These are phyloP conservation scores for Vanessa tameamea DNA, from an alignment of 1,140 invertebrate genomes.

Conservation along the genomic window DNA sequence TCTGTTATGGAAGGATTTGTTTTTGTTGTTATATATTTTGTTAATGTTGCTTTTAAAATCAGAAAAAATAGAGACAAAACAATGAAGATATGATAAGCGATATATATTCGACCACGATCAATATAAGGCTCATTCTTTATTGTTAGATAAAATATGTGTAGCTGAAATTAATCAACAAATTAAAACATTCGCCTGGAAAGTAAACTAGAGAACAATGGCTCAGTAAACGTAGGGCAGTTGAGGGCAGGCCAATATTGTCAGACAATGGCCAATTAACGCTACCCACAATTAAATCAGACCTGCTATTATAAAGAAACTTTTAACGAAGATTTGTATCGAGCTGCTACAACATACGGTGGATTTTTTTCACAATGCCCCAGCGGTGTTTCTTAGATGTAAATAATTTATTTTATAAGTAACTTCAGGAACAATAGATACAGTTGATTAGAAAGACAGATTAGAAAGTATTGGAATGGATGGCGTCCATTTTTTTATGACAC, in stretches of 20 bases:
- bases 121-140: not conserved
- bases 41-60: not conserved
- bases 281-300: conserved; percentile 75
- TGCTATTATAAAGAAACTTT: conserved; percentile 55
- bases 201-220: conserved; percentile 51
- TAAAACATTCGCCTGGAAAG: conserved; percentile 40
- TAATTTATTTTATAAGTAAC: too few relatives aligned
- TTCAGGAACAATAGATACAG: too few relatives aligned
- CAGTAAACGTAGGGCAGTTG: conserved; percentile 57
- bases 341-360: conserved; percentile 18
- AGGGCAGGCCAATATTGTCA: conserved; percentile 64
- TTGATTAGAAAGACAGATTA: too few relatives aligned
- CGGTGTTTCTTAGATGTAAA: too few relatives aligned
- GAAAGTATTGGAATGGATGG: too few relatives aligned
- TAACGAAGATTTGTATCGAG: conserved; percentile 45
- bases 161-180: conserved; percentile 28
- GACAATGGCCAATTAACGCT: conserved; percentile 79
- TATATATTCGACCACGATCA: not conserved
- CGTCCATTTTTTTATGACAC: too few relatives aligned
- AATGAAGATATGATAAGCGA: not conserved
- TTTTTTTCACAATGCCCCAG: not conserved
- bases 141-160: conserved; percentile 4
- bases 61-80: not conserved
- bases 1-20: not conserved
- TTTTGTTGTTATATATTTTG: not conserved